Conservation (phyloP, 2,797 vertebrate species). For the Sebastes vulpes region DNA sequence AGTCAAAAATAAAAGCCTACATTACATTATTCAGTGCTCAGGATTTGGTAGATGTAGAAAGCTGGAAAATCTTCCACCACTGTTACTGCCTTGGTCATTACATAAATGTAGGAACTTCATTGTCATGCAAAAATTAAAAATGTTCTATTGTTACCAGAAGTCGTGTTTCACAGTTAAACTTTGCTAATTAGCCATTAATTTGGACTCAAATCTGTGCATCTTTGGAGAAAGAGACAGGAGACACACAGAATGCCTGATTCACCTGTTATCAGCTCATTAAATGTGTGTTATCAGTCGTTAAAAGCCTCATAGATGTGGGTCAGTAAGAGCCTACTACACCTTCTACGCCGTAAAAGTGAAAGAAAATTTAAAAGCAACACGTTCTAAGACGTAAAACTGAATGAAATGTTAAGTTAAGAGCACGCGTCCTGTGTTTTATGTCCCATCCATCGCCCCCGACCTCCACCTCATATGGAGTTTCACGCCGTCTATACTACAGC, state of each 20-base stretch:
- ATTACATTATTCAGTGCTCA: background rate
- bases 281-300: accelerated
- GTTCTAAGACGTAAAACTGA: too few species aligned
- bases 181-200: background rate
- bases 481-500: too few species aligned
- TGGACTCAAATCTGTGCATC: background rate
- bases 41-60: background rate
- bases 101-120: background rate
- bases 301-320: background rate
- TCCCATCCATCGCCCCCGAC: too few species aligned
- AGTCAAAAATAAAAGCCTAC: background rate
- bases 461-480: too few species aligned
- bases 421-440: too few species aligned
- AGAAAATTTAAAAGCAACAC: too few species aligned
- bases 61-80: background rate
- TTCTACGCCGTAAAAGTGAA: background rate
- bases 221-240: background rate
- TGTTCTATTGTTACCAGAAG: background rate
- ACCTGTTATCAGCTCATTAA: background rate
- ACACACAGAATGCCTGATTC: background rate
- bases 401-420: too few species aligned
- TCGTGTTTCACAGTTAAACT: background rate
- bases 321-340: background rate
- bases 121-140: background rate
- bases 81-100: background rate